Evolutionary conservation across 1,140 invertebrate species (phyloP).

Genomic region (Panagrolaimus sp.): DNA sequence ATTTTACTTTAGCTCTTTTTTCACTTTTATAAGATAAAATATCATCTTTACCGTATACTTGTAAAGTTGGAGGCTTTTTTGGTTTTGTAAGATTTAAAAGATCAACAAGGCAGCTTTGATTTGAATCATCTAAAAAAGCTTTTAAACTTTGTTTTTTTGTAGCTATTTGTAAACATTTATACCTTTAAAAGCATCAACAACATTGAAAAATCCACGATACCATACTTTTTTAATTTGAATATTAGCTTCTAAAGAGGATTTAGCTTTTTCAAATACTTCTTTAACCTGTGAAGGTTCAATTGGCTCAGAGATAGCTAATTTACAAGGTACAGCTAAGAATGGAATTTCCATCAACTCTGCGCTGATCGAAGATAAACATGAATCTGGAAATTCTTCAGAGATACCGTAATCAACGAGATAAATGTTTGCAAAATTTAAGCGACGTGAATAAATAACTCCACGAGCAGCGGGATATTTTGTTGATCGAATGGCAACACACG

Average conservation of each 20-base stretch:
- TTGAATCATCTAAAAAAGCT: no score
- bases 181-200: slow-evolving; percentile 6
- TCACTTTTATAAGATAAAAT: no score
- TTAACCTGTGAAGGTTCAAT: background rate
- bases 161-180: background rate
- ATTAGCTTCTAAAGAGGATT: background rate
- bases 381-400: slow-evolving; percentile 8
- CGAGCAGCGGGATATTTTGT: background rate
- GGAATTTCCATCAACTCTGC: background rate
- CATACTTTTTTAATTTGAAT: background rate
- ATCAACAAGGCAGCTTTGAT: no score
- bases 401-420: slow-evolving; percentile 12
- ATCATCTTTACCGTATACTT: no score
- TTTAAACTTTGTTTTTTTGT: no score
- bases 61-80: no score
- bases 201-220: background rate
- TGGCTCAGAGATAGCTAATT: background rate
- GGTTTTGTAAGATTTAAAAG: no score
- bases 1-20: no score
- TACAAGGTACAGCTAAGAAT: slow-evolving; percentile 1
- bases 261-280: background rate
- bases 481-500: background rate
- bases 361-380: background rate
- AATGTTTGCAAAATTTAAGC: background rate
- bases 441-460: background rate